Evolutionary conservation across 2,113 vertebrate species (phyloP).

Genomic region (Scomber colias): DNA sequence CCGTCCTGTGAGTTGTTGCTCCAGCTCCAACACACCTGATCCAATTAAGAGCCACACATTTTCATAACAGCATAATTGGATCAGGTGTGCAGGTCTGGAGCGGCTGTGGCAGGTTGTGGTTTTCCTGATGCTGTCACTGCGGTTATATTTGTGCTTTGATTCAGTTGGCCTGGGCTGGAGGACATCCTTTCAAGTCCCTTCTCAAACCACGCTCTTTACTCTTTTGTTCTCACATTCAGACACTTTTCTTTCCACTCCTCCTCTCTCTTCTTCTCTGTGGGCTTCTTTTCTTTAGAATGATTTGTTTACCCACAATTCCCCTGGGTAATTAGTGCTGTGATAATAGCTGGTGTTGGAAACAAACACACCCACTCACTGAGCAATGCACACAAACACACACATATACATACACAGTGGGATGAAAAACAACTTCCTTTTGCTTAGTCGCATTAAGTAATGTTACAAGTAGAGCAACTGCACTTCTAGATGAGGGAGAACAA

Average conservation of each 20-base stretch:
- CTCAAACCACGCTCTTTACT: constrained; percentile 31
- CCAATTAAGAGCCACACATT: constrained; percentile 40
- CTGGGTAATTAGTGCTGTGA: constrained; percentile 78
- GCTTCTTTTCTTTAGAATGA: constrained; percentile 68
- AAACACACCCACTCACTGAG: constrained; percentile 73
- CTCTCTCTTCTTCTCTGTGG: constrained; percentile 51
- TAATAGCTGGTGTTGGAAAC: constrained; percentile 80
- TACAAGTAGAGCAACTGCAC: neutral
- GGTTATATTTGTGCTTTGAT: constrained; percentile 33
- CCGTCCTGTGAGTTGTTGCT: constrained; percentile 13
- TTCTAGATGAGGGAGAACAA: neutral
- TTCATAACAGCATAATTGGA: constrained; percentile 35
- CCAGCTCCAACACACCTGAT: constrained; percentile 42
- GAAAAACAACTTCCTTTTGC: constrained; percentile 50
- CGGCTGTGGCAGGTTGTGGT: constrained; percentile 11
- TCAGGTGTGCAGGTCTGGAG: constrained; percentile 51
- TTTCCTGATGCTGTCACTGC: constrained; percentile 8
- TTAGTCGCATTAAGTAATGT: constrained; percentile 22
- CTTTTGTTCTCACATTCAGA: constrained; percentile 36
- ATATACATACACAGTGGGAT: neutral
- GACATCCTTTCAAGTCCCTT: constrained; percentile 43
- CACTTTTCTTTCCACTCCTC: constrained; percentile 53
- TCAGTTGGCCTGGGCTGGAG: constrained; percentile 25
- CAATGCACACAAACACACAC: constrained; percentile 32
- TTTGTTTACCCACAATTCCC: constrained; percentile 80